A percentile compares a stretch with the other conserved stretches of the same genome.
These are phyloP conservation scores for Bujurquina vittata DNA, from an alignment of 2,113 vertebrate species.

Conservation along the genomic window DNA sequence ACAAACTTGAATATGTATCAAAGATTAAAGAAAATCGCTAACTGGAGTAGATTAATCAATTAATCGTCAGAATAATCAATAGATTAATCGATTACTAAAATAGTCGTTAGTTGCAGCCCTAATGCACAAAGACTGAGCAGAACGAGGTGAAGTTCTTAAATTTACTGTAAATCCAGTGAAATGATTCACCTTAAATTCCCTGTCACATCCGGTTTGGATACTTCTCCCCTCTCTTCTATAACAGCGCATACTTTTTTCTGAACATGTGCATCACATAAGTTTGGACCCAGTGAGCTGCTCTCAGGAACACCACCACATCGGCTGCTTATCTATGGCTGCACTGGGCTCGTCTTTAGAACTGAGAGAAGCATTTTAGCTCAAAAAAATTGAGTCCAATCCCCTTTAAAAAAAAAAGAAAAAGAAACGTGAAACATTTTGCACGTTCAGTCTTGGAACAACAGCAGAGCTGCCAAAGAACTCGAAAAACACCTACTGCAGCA, in stretches of 20 bases:
- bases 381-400: neutral
- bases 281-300: neutral
- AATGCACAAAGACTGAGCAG: neutral
- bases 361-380: neutral
- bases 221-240: too few relatives aligned
- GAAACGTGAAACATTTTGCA: neutral
- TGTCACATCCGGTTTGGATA: neutral
- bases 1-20: neutral
- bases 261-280: neutral
- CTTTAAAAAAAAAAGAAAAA: neutral
- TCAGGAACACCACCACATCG: too few relatives aligned
- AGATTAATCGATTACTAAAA: too few relatives aligned
- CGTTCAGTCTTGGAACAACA: neutral
- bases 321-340: neutral
- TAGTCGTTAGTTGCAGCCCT: too few relatives aligned
- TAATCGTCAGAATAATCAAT: too few relatives aligned
- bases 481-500: constrained; percentile 13
- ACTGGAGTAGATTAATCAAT: too few relatives aligned
- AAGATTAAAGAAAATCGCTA: neutral
- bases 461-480: neutral
- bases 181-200: neutral
- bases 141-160: neutral
- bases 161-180: neutral
- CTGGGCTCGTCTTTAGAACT: neutral
- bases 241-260: neutral